These are phyloP conservation scores for Habropoda laboriosa DNA, from an alignment of 1,140 invertebrate genomes.

Conservation along the genomic window DNA sequence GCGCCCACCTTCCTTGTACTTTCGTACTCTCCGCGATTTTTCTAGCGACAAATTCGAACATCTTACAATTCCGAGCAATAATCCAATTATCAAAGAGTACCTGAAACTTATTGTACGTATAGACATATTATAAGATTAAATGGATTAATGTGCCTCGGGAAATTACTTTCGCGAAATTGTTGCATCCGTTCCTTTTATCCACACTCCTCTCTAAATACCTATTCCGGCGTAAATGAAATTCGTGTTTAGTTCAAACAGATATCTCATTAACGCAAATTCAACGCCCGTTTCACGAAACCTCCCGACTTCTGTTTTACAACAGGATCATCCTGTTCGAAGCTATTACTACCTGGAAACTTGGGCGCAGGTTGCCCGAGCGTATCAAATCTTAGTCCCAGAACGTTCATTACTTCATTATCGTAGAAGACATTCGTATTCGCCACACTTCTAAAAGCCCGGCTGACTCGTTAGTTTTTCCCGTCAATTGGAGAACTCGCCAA, in stretches of 20 bases:
- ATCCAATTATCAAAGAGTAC: background rate
- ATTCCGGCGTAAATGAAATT: background rate
- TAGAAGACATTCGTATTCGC: slow-evolving; percentile 63
- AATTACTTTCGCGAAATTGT: background rate
- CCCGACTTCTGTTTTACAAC: rapidly evolving
- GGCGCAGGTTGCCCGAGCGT: slow-evolving; percentile 40
- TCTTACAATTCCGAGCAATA: background rate
- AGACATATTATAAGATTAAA: background rate
- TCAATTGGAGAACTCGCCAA: background rate
- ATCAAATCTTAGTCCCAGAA: slow-evolving; percentile 62
- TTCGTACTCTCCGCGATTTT: slow-evolving; percentile 31
- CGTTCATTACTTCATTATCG: slow-evolving; percentile 74
- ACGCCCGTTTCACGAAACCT: slow-evolving; percentile 19
- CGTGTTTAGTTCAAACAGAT: background rate
- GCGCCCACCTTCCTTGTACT: slow-evolving; percentile 42
- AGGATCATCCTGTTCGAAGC: slow-evolving; percentile 20
- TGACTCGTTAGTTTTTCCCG: background rate
- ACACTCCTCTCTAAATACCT: background rate
- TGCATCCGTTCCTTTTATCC: background rate
- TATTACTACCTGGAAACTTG: slow-evolving; percentile 33
- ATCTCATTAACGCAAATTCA: background rate
- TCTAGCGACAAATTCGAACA: slow-evolving; percentile 29
- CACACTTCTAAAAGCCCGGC: slow-evolving; percentile 38
- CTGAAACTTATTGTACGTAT: background rate
- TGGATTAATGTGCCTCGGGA: background rate